Evolutionary conservation across 2,113 vertebrate genomes (phyloP).

Genomic region (Percopsis transmontana): DNA sequence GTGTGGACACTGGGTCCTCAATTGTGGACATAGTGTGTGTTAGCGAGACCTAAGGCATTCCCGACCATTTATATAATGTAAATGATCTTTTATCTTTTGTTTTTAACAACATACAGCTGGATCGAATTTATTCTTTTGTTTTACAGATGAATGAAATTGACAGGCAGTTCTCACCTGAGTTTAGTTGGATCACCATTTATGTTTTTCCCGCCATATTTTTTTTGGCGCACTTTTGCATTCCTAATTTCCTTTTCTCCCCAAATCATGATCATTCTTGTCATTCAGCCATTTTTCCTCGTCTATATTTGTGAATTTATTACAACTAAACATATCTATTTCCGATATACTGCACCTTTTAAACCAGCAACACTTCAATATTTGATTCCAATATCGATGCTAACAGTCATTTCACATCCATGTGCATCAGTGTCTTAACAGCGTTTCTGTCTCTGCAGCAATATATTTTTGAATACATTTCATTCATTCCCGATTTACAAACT

Average conservation of each 20-base stretch:
- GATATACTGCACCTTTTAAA: slow-evolving; percentile 9
- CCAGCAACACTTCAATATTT: slow-evolving; percentile 24
- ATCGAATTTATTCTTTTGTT: slow-evolving; percentile 15
- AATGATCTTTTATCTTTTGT: neutral
- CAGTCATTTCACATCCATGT: slow-evolving; percentile 47
- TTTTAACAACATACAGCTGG: neutral
- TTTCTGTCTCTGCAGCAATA: slow-evolving; percentile 43
- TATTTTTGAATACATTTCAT: slow-evolving; percentile 48
- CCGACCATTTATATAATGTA: neutral
- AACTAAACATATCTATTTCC: slow-evolving; percentile 20
- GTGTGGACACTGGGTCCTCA: slow-evolving; percentile 27
- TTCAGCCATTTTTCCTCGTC: slow-evolving; percentile 43
- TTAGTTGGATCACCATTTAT: slow-evolving; percentile 46
- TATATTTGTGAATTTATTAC: slow-evolving; percentile 43
- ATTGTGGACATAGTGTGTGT: slow-evolving; percentile 10
- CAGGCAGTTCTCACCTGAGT: slow-evolving; percentile 61
- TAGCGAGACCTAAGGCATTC: slow-evolving; percentile 6
- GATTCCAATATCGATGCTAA: slow-evolving; percentile 20
- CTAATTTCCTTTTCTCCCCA: slow-evolving; percentile 37
- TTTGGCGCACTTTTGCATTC: slow-evolving; percentile 26
- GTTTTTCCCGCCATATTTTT: slow-evolving; percentile 22
- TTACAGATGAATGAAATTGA: slow-evolving; percentile 80
- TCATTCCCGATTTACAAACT: slow-evolving; percentile 60
- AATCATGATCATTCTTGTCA: slow-evolving; percentile 43
- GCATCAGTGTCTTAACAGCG: slow-evolving; percentile 41